These are phyloP conservation scores for Agrochola litura DNA, from an alignment of 2,888 invertebrate species.

Conservation along the genomic window DNA sequence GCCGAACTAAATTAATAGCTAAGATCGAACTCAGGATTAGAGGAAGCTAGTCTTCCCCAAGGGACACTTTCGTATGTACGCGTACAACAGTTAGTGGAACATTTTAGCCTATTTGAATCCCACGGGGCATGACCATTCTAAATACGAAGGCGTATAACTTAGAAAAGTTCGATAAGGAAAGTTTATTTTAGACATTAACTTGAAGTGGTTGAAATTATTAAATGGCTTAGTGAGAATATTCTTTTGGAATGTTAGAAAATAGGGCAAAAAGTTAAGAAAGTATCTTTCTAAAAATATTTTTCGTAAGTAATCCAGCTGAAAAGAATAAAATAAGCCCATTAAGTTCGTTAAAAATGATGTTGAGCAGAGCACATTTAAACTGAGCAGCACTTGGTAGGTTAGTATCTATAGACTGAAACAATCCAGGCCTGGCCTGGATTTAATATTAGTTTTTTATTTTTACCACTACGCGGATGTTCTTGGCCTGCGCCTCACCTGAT, in stretches of 20 bases:
- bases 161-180: neutral
- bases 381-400: neutral
- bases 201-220: neutral
- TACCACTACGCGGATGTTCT: no score
- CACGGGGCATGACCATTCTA: slow-evolving; percentile 8
- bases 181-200: neutral
- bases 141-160: slow-evolving; percentile 4
- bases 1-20: slow-evolving; percentile 11
- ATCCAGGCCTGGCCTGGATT: no score
- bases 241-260: neutral
- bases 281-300: neutral
- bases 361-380: neutral
- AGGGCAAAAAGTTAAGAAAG: neutral
- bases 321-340: neutral
- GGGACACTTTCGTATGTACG: slow-evolving; percentile 4
- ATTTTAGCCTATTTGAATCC: slow-evolving; percentile 16
- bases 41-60: slow-evolving; percentile 17
- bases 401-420: neutral
- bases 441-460: no score
- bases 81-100: slow-evolving; percentile 13
- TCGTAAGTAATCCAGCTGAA: neutral
- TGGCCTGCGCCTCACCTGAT: no score
- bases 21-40: slow-evolving; percentile 4
- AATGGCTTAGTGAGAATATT: neutral
- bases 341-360: neutral